A percentile compares a stretch with the other conserved stretches of the same genome.
Evolutionary conservation across 2,888 invertebrate species (phyloP).

Genomic region (Schrankia costaestrigalis): DNA sequence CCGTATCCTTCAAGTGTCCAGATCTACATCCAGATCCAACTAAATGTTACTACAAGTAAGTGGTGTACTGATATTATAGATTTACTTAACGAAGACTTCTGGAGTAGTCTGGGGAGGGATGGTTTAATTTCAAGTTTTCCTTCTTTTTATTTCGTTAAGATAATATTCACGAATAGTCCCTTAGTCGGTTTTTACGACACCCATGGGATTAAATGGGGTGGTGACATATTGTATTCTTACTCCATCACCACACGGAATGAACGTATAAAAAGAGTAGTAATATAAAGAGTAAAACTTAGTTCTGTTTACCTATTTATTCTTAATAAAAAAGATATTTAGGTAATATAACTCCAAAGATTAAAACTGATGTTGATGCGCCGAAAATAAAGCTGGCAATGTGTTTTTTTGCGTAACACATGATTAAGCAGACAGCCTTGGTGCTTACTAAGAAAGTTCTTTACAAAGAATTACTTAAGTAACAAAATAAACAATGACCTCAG

Average conservation of each 20-base stretch:
- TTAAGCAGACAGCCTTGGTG: constrained; percentile 10
- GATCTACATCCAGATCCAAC: constrained; percentile 62
- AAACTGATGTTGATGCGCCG: not conserved
- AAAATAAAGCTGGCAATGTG: constrained; percentile 5
- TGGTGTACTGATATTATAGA: not conserved
- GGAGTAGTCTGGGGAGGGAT: too few relatives aligned
- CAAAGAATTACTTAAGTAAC: too few relatives aligned
- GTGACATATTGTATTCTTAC: too few relatives aligned
- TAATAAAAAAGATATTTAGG: too few relatives aligned
- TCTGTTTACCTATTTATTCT: too few relatives aligned
- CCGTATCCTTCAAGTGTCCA: constrained; percentile 59
- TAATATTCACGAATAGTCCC: not conserved
- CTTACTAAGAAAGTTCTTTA: too few relatives aligned
- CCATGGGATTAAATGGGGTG: too few relatives aligned
- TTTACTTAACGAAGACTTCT: not conserved
- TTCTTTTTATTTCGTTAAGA: too few relatives aligned
- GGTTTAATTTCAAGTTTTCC: not conserved
- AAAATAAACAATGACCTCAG: constrained; percentile 27
- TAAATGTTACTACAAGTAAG: constrained; percentile 65
- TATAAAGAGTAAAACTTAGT: too few relatives aligned
- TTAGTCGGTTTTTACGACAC: too few relatives aligned
- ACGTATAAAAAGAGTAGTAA: not conserved
- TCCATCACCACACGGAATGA: not conserved
- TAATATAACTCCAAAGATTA: not conserved
- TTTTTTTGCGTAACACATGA: constrained; percentile 4